These are phyloP conservation scores for Gadus chalcogrammus DNA, from an alignment of 2,113 vertebrate species.

Conservation along the genomic window DNA sequence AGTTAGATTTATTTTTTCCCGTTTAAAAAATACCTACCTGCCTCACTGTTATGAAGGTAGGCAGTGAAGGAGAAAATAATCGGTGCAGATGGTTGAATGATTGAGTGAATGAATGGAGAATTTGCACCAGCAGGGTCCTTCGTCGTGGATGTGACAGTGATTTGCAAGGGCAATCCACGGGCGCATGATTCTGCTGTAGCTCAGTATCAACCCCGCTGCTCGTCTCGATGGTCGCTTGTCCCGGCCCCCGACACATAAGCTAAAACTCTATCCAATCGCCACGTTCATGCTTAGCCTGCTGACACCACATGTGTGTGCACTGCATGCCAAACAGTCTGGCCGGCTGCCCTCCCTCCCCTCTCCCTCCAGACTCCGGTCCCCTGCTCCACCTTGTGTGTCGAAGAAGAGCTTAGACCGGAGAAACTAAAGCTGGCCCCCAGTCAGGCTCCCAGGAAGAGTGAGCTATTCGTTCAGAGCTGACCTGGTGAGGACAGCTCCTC, in stretches of 20 bases:
- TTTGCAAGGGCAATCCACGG: slow-evolving; percentile 36
- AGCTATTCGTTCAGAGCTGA: slow-evolving; percentile 47
- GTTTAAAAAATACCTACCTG: no score
- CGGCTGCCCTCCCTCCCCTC: not conserved
- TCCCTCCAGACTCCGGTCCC: slow-evolving; percentile 29
- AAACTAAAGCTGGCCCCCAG: slow-evolving; percentile 55
- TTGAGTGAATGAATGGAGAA: not conserved
- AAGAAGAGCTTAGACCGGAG: slow-evolving; percentile 63
- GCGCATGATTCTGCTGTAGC: slow-evolving; percentile 24
- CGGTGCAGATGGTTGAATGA: not conserved
- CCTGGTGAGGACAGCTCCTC: slow-evolving; percentile 26
- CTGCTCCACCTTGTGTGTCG: slow-evolving; percentile 51
- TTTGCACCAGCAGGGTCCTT: not conserved
- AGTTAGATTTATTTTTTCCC: no score
- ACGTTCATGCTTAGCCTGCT: slow-evolving; percentile 3
- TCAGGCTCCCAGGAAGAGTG: slow-evolving; percentile 52
- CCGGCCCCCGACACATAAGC: no score
- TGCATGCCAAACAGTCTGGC: not conserved
- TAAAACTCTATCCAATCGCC: not conserved
- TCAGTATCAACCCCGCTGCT: slow-evolving; percentile 6
- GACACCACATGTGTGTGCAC: slow-evolving; percentile 22
- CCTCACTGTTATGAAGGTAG: no score
- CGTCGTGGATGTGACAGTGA: slow-evolving; percentile 13
- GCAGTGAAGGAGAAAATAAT: no score
- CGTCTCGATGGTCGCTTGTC: no score